Conservation (phyloP, 2,888 invertebrate species). For the Galerucella calmariensis region DNA sequence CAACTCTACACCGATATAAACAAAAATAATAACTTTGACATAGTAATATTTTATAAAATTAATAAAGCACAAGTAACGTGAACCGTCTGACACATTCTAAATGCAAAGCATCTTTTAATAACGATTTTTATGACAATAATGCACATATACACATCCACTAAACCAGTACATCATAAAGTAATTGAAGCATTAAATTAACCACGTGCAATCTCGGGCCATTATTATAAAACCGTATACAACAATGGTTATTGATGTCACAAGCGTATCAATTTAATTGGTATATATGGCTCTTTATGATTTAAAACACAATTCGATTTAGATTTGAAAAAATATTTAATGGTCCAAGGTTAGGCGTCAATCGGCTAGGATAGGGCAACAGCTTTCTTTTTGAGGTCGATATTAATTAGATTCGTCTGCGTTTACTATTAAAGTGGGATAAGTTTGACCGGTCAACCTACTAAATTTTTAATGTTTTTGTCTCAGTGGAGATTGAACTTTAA, state of each 20-base stretch:
- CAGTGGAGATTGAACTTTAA: too few relatives aligned
- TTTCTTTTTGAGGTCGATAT: neutral
- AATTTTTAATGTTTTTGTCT: too few relatives aligned
- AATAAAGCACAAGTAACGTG: neutral
- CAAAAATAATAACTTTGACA: neutral
- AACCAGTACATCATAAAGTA: constrained; percentile 9
- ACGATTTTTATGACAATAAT: constrained; percentile 6
- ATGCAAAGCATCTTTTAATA: constrained; percentile 4
- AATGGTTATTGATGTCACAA: constrained; percentile 24
- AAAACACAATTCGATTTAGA: constrained; percentile 9
- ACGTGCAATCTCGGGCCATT: constrained; percentile 8
- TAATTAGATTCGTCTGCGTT: neutral
- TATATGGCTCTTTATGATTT: constrained; percentile 12
- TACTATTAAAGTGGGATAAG: neutral
- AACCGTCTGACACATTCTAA: neutral
- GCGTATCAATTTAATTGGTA: constrained; percentile 18
- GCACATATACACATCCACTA: neutral
- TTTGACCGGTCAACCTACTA: neutral
- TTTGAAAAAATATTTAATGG: constrained; percentile 3
- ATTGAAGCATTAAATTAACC: constrained; percentile 16
- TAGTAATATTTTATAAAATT: neutral
- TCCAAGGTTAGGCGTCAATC: constrained; percentile 4
- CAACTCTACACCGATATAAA: neutral
- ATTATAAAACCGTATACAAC: constrained; percentile 19
- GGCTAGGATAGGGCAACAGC: neutral